Conservation (phyloP, 2,797 vertebrate genomes). For the Oreochromis mossambicus region DNA sequence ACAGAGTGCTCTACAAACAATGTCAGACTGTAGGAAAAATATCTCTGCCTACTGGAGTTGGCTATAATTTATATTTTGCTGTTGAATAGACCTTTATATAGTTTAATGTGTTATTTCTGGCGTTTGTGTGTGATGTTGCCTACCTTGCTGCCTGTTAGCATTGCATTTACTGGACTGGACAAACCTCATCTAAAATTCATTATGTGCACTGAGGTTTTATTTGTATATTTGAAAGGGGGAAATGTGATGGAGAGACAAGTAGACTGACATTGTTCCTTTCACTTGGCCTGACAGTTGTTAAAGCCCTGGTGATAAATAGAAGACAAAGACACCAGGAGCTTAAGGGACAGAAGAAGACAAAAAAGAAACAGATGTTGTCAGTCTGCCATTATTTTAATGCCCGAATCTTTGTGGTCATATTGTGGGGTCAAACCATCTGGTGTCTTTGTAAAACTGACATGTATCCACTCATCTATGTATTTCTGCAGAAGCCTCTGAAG, state of each 20-base stretch:
- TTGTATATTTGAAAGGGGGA: not conserved
- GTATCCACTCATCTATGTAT: slow-evolving; percentile 24
- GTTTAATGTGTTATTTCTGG: not conserved
- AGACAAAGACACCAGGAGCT: slow-evolving; percentile 60
- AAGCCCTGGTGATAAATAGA: slow-evolving; percentile 47
- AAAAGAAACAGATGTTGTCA: slow-evolving; percentile 64
- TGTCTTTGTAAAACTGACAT: slow-evolving; percentile 45
- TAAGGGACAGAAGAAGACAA: slow-evolving; percentile 36
- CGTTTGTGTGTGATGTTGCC: not conserved
- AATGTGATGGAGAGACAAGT: slow-evolving; percentile 5
- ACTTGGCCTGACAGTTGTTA: slow-evolving; percentile 62
- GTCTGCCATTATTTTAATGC: slow-evolving; percentile 56
- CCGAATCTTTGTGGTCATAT: slow-evolving; percentile 35
- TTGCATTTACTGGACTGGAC: slow-evolving; percentile 8
- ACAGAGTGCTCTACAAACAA: slow-evolving; percentile 58
- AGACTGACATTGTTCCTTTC: slow-evolving; percentile 7
- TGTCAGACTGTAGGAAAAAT: slow-evolving; percentile 40
- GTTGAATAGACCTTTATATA: not conserved
- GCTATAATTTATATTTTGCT: not conserved
- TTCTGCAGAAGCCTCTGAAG: slow-evolving; percentile 48
- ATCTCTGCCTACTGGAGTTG: slow-evolving; percentile 8
- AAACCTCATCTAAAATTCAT: slow-evolving; percentile 27
- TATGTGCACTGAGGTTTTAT: slow-evolving; percentile 10
- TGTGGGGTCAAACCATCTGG: slow-evolving; percentile 68
- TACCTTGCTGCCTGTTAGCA: slow-evolving; percentile 3